Conservation (phyloP, 2,113 vertebrate species). For the Nothobranchius furzeri region DNA sequence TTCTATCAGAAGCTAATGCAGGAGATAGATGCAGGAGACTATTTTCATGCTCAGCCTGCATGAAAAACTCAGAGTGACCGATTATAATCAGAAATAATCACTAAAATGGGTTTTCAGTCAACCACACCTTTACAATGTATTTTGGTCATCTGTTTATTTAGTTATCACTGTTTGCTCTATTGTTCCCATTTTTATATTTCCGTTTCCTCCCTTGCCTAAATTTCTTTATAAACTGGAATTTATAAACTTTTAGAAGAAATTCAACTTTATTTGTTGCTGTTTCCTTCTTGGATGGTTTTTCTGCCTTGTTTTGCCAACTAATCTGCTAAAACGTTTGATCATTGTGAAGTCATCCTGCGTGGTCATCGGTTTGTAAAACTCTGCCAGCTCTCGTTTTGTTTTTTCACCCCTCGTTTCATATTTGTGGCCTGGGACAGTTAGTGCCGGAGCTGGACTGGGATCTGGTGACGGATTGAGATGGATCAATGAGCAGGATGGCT, state of each 20-base stretch:
- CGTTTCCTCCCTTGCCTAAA: too few species aligned
- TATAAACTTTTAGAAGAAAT: not conserved
- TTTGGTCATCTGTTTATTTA: too few species aligned
- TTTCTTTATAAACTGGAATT: not conserved
- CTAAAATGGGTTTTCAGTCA: too few species aligned
- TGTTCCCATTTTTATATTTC: too few species aligned
- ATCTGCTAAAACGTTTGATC: constrained; percentile 22
- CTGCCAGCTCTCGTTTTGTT: constrained; percentile 28
- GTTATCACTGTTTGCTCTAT: too few species aligned
- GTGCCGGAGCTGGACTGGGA: constrained; percentile 43
- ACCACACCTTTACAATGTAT: too few species aligned
- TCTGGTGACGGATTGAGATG: constrained; percentile 57
- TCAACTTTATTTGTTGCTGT: not conserved
- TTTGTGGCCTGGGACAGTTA: constrained; percentile 39
- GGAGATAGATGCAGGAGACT: too few species aligned
- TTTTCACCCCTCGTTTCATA: constrained; percentile 3
- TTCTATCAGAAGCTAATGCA: too few species aligned
- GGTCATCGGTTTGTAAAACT: constrained; percentile 19
- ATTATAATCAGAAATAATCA: too few species aligned
- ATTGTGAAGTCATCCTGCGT: constrained; percentile 19
- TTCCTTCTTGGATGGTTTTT: not conserved
- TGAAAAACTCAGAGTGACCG: too few species aligned
- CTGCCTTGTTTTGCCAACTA: constrained; percentile 4
- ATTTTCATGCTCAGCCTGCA: too few species aligned
- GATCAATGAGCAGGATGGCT: constrained; percentile 62